Percentiles rank a stretch among this genome's conserved stretches.
Evolutionary conservation across 2,888 invertebrate genomes (phyloP).

Genomic region (Zygothrica quintamaculata): DNA sequence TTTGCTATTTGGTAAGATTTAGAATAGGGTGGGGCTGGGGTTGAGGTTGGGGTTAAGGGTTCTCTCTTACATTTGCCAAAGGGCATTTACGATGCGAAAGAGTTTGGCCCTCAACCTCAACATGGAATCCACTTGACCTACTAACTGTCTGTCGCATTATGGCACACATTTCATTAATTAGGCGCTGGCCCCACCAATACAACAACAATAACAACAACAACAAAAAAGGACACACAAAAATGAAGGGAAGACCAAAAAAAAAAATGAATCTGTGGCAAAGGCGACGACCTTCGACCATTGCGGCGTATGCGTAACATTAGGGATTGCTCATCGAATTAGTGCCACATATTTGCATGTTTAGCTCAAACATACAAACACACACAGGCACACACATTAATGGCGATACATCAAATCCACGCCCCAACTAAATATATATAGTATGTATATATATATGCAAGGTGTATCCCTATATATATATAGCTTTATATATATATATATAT

Average conservation of each 20-base stretch:
- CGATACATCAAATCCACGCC: slow-evolving; percentile 8
- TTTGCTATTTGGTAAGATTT: not conserved
- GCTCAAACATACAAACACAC: slow-evolving; percentile 10
- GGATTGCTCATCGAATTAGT: slow-evolving; percentile 62
- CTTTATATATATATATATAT: slow-evolving; percentile 1
- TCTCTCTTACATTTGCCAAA: slow-evolving; percentile 50
- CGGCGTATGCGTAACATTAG: slow-evolving; percentile 71
- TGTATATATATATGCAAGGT: slow-evolving; percentile 16
- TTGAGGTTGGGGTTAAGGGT: slow-evolving; percentile 8
- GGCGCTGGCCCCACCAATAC: slow-evolving; percentile 46
- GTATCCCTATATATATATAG: slow-evolving; percentile 35
- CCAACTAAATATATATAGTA: slow-evolving; percentile 29
- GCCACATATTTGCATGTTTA: slow-evolving; percentile 54
- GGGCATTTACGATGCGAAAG: slow-evolving; percentile 52
- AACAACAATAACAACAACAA: not conserved
- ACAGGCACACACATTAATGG: too few species aligned
- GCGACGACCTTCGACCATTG: slow-evolving; percentile 47
- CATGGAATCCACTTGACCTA: slow-evolving; percentile 74
- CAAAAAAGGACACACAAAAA: slow-evolving; percentile 1
- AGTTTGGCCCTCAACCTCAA: slow-evolving; percentile 69
- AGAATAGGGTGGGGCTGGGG: not conserved
- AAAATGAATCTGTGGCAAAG: slow-evolving; percentile 2
- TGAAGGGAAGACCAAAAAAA: not conserved
- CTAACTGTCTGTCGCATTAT: slow-evolving; percentile 78
- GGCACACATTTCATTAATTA: slow-evolving; percentile 79